These are phyloP conservation scores for Coptodon bakossiorum DNA, from an alignment of 2,113 vertebrate species.

Conservation along the genomic window DNA sequence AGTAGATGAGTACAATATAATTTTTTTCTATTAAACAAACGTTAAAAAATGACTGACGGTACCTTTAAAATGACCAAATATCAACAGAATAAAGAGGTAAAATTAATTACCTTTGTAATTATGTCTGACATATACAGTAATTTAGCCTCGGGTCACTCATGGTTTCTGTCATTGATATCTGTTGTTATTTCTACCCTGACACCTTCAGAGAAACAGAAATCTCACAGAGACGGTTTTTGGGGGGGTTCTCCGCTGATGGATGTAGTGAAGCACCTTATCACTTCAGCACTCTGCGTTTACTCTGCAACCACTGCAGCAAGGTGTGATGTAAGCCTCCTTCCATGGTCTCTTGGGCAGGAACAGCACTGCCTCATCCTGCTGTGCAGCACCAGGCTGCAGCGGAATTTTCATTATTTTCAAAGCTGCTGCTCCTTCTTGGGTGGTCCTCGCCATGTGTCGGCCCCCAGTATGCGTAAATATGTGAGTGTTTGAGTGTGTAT, in stretches of 20 bases:
- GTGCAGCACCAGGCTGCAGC: conserved; percentile 35
- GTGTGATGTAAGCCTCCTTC: conserved; percentile 10
- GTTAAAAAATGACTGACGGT: background rate
- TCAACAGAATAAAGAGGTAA: background rate
- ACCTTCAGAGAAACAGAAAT: background rate
- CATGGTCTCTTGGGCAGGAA: background rate
- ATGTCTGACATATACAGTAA: background rate
- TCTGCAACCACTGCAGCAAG: background rate
- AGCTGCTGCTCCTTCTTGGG: conserved; percentile 50
- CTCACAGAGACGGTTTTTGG: background rate
- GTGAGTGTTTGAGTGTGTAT: conserved; percentile 15
- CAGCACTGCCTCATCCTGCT: conserved; percentile 18
- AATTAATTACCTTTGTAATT: background rate
- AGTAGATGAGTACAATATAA: background rate
- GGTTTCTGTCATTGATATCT: background rate
- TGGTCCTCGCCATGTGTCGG: conserved; percentile 59
- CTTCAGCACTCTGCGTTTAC: background rate
- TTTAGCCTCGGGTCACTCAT: background rate
- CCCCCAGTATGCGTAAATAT: conserved; percentile 38
- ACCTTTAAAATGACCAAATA: background rate
- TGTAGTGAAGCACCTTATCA: background rate
- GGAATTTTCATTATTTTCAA: conserved; percentile 60
- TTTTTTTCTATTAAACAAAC: background rate
- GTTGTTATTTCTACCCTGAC: background rate
- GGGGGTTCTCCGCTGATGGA: background rate